Percentiles rank a stretch among this genome's conserved stretches.
Evolutionary conservation across 2,113 vertebrate species (phyloP).

Genomic region (Sus scrofa): DNA sequence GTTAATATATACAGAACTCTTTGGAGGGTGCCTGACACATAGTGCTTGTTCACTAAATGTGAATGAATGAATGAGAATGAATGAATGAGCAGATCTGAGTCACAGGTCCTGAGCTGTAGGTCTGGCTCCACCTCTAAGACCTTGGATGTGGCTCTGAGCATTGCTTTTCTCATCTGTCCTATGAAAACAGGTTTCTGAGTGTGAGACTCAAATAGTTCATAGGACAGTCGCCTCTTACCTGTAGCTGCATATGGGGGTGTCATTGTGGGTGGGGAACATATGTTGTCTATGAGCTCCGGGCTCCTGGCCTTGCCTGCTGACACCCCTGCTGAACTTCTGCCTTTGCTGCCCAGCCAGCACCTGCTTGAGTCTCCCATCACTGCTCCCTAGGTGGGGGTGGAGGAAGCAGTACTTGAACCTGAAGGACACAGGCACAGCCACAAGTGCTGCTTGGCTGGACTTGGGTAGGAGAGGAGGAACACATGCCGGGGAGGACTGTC

Average conservation of each 20-base stretch:
- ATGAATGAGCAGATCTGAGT: neutral
- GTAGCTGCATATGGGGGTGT: neutral
- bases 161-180: neutral
- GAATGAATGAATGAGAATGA: neutral
- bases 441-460: neutral
- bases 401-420: neutral
- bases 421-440: neutral
- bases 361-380: neutral
- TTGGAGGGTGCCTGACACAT: neutral
- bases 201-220: neutral
- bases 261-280: neutral
- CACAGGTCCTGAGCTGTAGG: neutral
- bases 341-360: neutral
- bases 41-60: neutral
- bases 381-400: no score
- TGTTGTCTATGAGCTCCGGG: neutral
- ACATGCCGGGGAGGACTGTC: neutral
- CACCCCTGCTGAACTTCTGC: neutral
- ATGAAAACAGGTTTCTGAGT: neutral
- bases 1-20: neutral
- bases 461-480: neutral
- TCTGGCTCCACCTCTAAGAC: neutral
- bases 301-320: neutral
- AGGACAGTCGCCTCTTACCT: neutral
- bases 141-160: neutral